These are phyloP conservation scores for Drosophila subsilvestris DNA, from an alignment of 2,888 invertebrate genomes.

Conservation along the genomic window DNA sequence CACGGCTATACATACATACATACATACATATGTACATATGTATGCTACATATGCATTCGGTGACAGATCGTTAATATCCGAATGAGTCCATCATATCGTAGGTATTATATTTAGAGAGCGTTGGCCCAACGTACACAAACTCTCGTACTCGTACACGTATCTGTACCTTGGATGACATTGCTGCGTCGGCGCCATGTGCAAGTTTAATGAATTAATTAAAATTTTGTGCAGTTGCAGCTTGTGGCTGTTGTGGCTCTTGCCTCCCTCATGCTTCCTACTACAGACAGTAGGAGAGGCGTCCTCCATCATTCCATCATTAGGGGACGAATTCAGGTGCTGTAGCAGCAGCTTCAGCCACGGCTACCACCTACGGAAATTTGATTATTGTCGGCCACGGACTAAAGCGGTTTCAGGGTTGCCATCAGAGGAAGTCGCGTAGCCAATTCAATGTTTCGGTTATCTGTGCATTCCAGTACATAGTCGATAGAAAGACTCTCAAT, in stretches of 20 bases:
- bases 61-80: conserved; percentile 43
- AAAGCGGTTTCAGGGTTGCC: conserved; percentile 41
- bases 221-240: conserved; percentile 42
- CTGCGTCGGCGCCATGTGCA: conserved; percentile 58
- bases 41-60: conserved; percentile 19
- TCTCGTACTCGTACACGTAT: conserved; percentile 9
- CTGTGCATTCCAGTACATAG: too few relatives aligned
- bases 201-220: conserved; percentile 77
- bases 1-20: conserved; percentile 23
- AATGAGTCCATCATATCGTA: conserved; percentile 10
- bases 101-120: conserved; percentile 34
- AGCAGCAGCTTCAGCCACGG: conserved; percentile 21
- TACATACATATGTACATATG: too few relatives aligned
- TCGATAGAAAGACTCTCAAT: conserved; percentile 18
- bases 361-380: conserved; percentile 42
- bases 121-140: conserved; percentile 9
- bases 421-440: conserved; percentile 8
- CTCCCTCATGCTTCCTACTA: neutral
- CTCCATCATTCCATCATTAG: conserved; percentile 61
- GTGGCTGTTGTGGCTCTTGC: conserved; percentile 19
- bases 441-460: neutral
- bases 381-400: conserved; percentile 38
- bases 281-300: conserved; percentile 36
- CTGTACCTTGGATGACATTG: conserved; percentile 31
- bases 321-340: conserved; percentile 17